Evolutionary conservation across 2,113 vertebrate species (phyloP).

Genomic region (Ariopsis seemanni): DNA sequence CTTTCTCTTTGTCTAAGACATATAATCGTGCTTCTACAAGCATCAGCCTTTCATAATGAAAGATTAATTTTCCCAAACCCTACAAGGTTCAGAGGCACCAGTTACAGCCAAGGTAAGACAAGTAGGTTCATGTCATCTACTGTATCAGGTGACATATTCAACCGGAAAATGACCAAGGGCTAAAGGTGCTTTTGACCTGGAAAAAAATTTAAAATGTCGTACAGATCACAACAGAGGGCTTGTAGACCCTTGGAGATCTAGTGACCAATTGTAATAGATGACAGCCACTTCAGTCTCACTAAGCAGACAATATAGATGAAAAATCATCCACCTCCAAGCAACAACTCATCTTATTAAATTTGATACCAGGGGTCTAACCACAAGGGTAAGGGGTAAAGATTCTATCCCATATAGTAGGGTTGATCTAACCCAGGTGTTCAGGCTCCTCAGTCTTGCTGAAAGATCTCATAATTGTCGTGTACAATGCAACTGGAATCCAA

Average conservation of each 20-base stretch:
- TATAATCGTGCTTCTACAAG: background rate
- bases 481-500: slow-evolving; percentile 60
- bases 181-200: slow-evolving; percentile 51
- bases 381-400: slow-evolving; percentile 25
- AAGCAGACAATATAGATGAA: slow-evolving; percentile 50
- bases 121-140: slow-evolving; percentile 45
- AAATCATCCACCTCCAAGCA: slow-evolving; percentile 41
- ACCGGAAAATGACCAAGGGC: slow-evolving; percentile 46
- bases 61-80: slow-evolving; percentile 12
- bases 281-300: slow-evolving; percentile 59
- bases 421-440: slow-evolving; percentile 57
- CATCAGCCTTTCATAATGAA: slow-evolving; percentile 12
- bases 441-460: slow-evolving; percentile 57
- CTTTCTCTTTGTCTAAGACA: background rate
- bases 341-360: slow-evolving; percentile 51
- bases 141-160: slow-evolving; percentile 54
- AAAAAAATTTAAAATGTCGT: slow-evolving; percentile 51
- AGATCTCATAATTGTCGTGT: slow-evolving; percentile 60
- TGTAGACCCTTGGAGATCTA: slow-evolving; percentile 46
- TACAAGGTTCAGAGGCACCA: slow-evolving; percentile 26
- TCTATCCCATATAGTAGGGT: slow-evolving; percentile 43
- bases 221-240: slow-evolving; percentile 57
- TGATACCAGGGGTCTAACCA: slow-evolving; percentile 41
- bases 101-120: slow-evolving; percentile 37
- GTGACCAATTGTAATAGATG: slow-evolving; percentile 57